Evolutionary conservation across 2,797 vertebrate genomes (phyloP).

Genomic region (Phyllotis vaccarum): DNA sequence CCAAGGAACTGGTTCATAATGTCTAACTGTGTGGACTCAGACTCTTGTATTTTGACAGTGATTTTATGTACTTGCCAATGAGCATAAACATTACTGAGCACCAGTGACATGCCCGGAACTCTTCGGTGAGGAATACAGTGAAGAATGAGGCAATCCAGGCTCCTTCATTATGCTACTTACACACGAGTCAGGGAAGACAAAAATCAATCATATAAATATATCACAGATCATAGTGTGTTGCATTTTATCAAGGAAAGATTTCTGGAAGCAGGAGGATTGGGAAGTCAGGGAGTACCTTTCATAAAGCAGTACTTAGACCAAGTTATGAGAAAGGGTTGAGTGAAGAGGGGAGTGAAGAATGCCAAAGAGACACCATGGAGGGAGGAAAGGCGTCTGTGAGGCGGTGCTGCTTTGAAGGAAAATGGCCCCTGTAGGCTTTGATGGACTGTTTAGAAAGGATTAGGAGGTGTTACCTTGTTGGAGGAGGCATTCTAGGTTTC

Average conservation of each 20-base stretch:
- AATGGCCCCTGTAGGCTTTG: neutral
- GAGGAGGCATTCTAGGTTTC: neutral
- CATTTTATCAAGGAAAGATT: neutral
- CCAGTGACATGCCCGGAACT: neutral
- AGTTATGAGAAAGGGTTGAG: neutral
- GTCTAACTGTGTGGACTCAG: neutral
- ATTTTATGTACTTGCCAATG: neutral
- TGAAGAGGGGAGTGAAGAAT: neutral
- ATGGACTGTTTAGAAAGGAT: neutral
- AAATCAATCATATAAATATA: neutral
- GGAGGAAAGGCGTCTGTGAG: neutral
- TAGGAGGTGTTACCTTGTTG: neutral
- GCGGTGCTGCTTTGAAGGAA: neutral
- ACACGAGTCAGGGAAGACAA: neutral
- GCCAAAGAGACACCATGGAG: neutral
- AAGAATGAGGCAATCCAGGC: neutral
- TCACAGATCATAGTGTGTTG: neutral
- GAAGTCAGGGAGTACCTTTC: neutral
- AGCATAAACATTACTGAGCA: neutral
- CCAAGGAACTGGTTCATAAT: neutral
- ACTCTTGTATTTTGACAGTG: neutral
- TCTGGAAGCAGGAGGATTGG: neutral
- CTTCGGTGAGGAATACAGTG: neutral
- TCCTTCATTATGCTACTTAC: neutral
- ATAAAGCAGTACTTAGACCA: neutral